Conservation (phyloP, 23 tunicate genomes). For the Botrylloides violaceus region DNA sequence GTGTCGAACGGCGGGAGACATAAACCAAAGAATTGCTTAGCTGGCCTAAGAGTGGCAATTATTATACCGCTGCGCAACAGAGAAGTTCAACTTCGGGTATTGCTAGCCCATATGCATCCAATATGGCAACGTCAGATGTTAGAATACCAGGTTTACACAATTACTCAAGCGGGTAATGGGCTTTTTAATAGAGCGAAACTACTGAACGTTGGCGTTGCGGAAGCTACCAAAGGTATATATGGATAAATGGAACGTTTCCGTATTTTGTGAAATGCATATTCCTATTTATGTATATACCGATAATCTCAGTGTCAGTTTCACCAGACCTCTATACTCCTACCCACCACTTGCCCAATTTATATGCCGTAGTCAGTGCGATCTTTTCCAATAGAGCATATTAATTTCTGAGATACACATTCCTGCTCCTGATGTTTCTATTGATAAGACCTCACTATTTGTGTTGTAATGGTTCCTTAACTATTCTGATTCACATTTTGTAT, state of each 20-base stretch:
- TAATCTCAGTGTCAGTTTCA: too few species aligned
- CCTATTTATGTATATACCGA: background rate
- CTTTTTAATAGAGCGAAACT: slow-evolving; percentile 45
- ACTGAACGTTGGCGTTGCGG: slow-evolving; percentile 48
- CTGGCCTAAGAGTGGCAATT: slow-evolving; percentile 35
- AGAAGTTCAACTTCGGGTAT: slow-evolving; percentile 20
- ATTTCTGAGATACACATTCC: too few species aligned
- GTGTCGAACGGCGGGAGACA: slow-evolving; percentile 4
- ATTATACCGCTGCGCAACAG: slow-evolving; percentile 42
- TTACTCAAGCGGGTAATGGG: slow-evolving; percentile 22
- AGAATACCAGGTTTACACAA: slow-evolving; percentile 38
- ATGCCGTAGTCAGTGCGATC: too few species aligned
- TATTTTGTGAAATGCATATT: background rate
- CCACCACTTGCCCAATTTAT: too few species aligned
- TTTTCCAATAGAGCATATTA: too few species aligned
- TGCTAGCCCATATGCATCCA: slow-evolving; percentile 52
- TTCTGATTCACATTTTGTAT: background rate
- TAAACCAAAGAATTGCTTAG: slow-evolving; percentile 32
- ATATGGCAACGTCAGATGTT: slow-evolving; percentile 60
- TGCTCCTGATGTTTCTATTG: too few species aligned
- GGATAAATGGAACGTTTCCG: background rate
- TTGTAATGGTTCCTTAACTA: too few species aligned
- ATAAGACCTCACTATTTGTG: too few species aligned
- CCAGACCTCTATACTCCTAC: too few species aligned
- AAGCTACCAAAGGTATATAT: slow-evolving; percentile 34